A percentile compares a stretch with the other conserved stretches of the same genome.
These are phyloP conservation scores for Caenorhabditis remanei DNA, from an alignment of 1,140 invertebrate species.

Conservation along the genomic window DNA sequence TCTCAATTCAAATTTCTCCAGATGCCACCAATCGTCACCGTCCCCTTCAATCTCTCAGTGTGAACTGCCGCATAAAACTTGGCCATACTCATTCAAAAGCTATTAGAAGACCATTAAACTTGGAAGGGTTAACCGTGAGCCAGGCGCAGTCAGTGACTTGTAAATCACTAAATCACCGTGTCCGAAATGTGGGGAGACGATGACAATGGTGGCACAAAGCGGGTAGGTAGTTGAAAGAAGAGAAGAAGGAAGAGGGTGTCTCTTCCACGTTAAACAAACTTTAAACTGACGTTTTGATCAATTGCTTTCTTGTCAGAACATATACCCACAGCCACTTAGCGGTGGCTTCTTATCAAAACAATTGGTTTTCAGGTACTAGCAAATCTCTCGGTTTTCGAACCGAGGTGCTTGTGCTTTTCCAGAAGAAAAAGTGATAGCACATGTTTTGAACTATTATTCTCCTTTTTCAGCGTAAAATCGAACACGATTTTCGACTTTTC, in stretches of 20 bases:
- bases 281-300: slow-evolving; percentile 55
- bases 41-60: neutral
- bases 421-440: neutral
- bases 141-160: slow-evolving; percentile 5
- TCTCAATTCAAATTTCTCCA: slow-evolving; percentile 17
- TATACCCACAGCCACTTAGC: slow-evolving; percentile 50
- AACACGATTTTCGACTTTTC: no score
- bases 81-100: slow-evolving; percentile 35
- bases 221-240: slow-evolving; percentile 29
- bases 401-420: neutral
- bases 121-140: slow-evolving; percentile 21
- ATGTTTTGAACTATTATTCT: no score
- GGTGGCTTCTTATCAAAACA: slow-evolving; percentile 53
- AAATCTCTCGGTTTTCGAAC: neutral
- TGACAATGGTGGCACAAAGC: neutral
- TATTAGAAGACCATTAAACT: slow-evolving; percentile 50
- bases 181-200: slow-evolving; percentile 24
- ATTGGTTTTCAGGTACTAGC: slow-evolving; percentile 33
- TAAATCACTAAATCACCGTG: slow-evolving; percentile 56
- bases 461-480: no score
- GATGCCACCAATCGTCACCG: slow-evolving; percentile 11
- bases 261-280: slow-evolving; percentile 54
- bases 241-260: neutral
- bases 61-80: slow-evolving; percentile 48
- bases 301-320: slow-evolving; percentile 55